Evolutionary conservation across 1,140 invertebrate species (phyloP), one percentile per base, ranked within the genome.

Genomic region (Pogonognathellus flavescens): DNA sequence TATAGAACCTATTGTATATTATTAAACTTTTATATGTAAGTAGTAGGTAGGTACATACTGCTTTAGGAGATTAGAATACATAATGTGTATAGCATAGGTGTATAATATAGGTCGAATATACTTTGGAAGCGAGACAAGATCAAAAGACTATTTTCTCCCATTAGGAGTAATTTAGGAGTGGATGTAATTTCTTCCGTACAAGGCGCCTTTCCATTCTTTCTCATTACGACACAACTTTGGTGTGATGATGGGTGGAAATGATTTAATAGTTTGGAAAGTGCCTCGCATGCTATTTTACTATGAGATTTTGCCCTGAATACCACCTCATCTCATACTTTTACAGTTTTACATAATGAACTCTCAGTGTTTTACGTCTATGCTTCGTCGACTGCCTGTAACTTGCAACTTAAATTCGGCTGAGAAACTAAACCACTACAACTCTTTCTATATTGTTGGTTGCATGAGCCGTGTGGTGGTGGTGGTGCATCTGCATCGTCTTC

Each of bases 201-300:
- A 76, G 31, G 70, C 70, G 31, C 70, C 31, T 50, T 76, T 76
- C 41, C 41, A 49, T 50, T 76, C 70, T 76, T 76, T 76, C 70
- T 76, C 70, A 76, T 76, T 76, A 76, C 25, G 70, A 76, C 70
- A 49, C 70, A 76, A 76, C 70, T 76, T 76, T 76, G 70, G 70
- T 76, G 70, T 76, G 70, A 76, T 76, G 70, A 76, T 76, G 70
- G 70, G 70, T 76, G 70, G 70, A 76, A 76, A 76, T 76, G 70
- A 76, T 76, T 76, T 76, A 76, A 76, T 76, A 76, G 70, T 76
- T 76, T 31, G 70, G 70, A 76, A 76, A 76, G 70, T 76, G 70
- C 70, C 70, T 76, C 41, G 70, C 31, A 76, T 76, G 70, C 70
- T 50, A 76, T 76, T 49, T 76, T 76, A 76, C 70, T n/a, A 41